Conservation (phyloP, 1,140 invertebrate genomes). For the Drosophila arizonae region DNA sequence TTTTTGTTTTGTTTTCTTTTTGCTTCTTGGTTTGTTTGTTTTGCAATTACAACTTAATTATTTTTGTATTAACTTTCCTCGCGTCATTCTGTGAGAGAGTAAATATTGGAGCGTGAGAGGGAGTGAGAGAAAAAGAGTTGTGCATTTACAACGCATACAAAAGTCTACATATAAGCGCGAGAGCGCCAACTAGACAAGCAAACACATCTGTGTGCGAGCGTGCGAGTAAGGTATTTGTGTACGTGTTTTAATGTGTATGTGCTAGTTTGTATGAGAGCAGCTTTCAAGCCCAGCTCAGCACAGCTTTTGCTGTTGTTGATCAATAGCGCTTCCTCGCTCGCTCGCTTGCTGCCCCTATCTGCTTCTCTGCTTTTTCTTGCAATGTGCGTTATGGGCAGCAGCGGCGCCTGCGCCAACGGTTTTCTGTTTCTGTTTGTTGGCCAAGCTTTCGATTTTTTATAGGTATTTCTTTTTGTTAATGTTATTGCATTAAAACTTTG, state of each 20-base stretch:
- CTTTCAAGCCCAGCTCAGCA: constrained; percentile 27
- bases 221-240: background rate
- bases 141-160: background rate
- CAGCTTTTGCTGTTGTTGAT: constrained; percentile 15
- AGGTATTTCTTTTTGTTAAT: constrained; percentile 1
- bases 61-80: constrained; percentile 39
- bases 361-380: background rate
- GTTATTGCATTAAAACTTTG: constrained; percentile 15
- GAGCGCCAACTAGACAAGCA: constrained; percentile 16
- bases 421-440: constrained; percentile 12
- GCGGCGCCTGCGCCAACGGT: constrained; percentile 24
- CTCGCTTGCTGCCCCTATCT: background rate
- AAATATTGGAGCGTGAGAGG: constrained; percentile 5
- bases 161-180: constrained; percentile 3
- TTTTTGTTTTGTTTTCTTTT: constrained; percentile 22
- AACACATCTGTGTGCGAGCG: background rate
- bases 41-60: constrained; percentile 1
- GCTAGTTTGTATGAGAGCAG: constrained; percentile 1
- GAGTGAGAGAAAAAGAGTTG: constrained; percentile 8
- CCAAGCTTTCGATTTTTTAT: constrained; percentile 28
- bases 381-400: constrained; percentile 1
- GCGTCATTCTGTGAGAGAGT: constrained; percentile 42
- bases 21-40: constrained; percentile 23
- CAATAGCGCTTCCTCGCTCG: constrained; percentile 3
- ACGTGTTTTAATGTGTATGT: background rate